Percentiles rank a stretch among this genome's conserved stretches.
These are phyloP conservation scores for Oasisia sp. DNA, from an alignment of 2,888 invertebrate species.

Conservation along the genomic window DNA sequence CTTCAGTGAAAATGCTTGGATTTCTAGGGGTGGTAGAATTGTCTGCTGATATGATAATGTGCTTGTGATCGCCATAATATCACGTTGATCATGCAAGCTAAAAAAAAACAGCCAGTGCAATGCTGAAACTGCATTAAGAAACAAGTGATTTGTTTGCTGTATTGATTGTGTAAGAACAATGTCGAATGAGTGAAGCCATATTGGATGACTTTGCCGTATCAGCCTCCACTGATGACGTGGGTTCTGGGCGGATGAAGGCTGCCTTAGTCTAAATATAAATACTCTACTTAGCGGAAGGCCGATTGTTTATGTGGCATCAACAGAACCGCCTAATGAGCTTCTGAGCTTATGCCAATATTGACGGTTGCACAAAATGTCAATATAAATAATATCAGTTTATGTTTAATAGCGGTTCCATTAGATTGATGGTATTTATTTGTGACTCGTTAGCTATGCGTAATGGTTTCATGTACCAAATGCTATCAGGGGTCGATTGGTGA, in stretches of 20 bases:
- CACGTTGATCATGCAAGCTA: not conserved
- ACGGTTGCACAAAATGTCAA: not conserved
- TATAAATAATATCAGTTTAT: not conserved
- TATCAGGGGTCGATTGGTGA: not conserved
- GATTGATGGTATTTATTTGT: not conserved
- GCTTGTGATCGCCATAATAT: too few species aligned
- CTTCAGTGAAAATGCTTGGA: too few species aligned
- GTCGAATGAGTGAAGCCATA: not conserved
- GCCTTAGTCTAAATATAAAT: slow-evolving; percentile 7
- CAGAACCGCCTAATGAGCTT: not conserved
- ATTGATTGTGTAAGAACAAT: not conserved
- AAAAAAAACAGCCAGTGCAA: not conserved
- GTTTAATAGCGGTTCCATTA: not conserved
- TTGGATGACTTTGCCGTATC: not conserved
- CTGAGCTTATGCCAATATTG: not conserved
- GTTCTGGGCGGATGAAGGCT: not conserved
- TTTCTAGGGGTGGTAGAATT: too few species aligned
- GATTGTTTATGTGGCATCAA: not conserved
- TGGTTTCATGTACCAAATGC: not conserved
- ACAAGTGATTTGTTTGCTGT: not conserved
- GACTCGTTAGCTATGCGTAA: not conserved
- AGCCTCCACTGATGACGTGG: not conserved
- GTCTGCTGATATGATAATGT: too few species aligned
- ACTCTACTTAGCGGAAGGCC: not conserved
- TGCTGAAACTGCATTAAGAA: not conserved